Base-by-base conservation (phyloP, 2,888 invertebrate genomes). In the Elysia crispata region DNA sequence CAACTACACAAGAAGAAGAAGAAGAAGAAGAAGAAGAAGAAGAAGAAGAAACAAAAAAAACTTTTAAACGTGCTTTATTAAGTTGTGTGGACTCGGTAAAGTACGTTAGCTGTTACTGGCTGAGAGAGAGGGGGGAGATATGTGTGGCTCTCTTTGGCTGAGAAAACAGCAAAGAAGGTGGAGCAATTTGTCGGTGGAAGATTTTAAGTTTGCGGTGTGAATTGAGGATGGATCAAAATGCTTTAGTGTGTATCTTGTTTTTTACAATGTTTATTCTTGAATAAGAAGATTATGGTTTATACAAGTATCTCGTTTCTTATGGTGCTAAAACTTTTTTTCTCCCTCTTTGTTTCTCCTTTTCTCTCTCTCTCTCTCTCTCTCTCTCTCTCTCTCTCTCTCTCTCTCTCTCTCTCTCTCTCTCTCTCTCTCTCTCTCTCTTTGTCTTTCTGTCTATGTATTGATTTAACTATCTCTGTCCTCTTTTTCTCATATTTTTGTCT, bases 381-480 rank as follows among this genome's bases (percentile, higher is more conserved):
- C 70, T 41, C 1, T 41, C 70, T 41, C 41, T 41, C 5, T 41
- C 3, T 6, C 11, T 41, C 41, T 41, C 41, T 41, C 5, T 41
- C 41, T 41, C 41, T 41, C 41, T 41, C 41, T 41, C 5, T 41
- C 41, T 41, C 41, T 50, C 72, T 72, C 54, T 72, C 50, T 69
- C n/a, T 20, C 49, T 6, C 20, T 31, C 28, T 73, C 73, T 73
- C 57, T 54, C 50, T 54, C 28, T 54, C 54, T 73, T 6, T n/a
- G n/a, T n/a, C 31, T 30, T 31, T 28, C 31, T 70, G 8, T 18
- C 41, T 33, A 15, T 20, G 5, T 66, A 28, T 18, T 25, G 1
- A 70, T 70, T 1, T 23, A n/a, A 1, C 49, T n/a, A n/a, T 33
- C 70, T 30, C 31, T 23, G n/a, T n/a, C n/a, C n/a, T n/a, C n/a